These are phyloP conservation scores for Cylas formicarius DNA, from an alignment of 1,140 invertebrate species.

Conservation along the genomic window DNA sequence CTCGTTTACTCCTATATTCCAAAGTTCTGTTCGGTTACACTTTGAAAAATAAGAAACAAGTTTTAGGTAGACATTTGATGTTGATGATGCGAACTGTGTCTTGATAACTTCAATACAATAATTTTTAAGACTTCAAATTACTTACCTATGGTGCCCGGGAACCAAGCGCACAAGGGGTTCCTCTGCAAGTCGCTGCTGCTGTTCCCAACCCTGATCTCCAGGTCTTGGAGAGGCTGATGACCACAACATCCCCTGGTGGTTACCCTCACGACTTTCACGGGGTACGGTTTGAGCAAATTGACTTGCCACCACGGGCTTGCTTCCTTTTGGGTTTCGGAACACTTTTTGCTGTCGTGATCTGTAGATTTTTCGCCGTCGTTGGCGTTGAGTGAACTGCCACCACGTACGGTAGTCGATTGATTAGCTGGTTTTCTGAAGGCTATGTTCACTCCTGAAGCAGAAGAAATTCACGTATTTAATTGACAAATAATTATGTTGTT, in stretches of 20 bases:
- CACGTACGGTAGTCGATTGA: slow-evolving; percentile 79
- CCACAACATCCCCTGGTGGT: slow-evolving; percentile 72
- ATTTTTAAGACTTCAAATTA: too few species aligned
- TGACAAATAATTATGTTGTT: too few species aligned
- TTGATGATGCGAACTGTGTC: too few species aligned
- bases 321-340: slow-evolving; percentile 82
- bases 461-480: too few species aligned
- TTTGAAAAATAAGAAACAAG: slow-evolving; percentile 1
- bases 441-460: slow-evolving; percentile 77
- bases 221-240: slow-evolving; percentile 81
- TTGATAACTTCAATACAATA: too few species aligned
- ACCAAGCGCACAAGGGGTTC: slow-evolving; percentile 88
- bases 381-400: slow-evolving; percentile 71
- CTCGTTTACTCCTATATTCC: too few species aligned
- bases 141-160: slow-evolving; percentile 81
- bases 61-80: too few species aligned
- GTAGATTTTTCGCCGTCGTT: slow-evolving; percentile 78
- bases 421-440: slow-evolving; percentile 80
- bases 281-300: slow-evolving; percentile 73
- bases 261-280: slow-evolving; percentile 75
- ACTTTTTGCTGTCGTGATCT: slow-evolving; percentile 77
- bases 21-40: slow-evolving; percentile 1
- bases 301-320: slow-evolving; percentile 88
- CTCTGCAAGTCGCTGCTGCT: slow-evolving; percentile 76
- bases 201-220: slow-evolving; percentile 87